phyloP scores from a whole-genome alignment of 2,797 vertebrate species.

The Psittacula derbiana region DNA sequence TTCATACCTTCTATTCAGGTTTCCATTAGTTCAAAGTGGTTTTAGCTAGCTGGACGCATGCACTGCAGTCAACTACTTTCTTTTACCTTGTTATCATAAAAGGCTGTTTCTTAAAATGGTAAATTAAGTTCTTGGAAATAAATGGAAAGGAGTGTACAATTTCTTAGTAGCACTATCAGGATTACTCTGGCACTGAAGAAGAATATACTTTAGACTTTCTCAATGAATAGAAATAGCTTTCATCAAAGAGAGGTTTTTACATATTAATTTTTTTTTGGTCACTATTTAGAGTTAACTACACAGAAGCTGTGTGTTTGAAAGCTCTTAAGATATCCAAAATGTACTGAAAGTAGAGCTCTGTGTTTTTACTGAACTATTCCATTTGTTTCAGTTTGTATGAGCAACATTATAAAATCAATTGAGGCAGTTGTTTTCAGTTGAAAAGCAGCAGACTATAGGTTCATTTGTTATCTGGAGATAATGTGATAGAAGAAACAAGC shows the following conservation, averaged over 20 bases:
- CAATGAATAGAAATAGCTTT: conserved; percentile 72
- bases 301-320: conserved; percentile 64
- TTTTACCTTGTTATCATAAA: conserved; percentile 75
- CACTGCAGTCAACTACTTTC: conserved; percentile 71
- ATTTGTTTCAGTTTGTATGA: conserved; percentile 66
- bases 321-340: conserved; percentile 57
- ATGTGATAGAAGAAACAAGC: not conserved
- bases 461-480: conserved; percentile 9
- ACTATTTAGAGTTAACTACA: conserved; percentile 61
- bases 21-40: conserved; percentile 68
- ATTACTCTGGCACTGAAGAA: conserved; percentile 37
- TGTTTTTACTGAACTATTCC: conserved; percentile 66
- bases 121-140: conserved; percentile 76
- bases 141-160: conserved; percentile 54
- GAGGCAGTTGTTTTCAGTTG: conserved; percentile 10
- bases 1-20: conserved; percentile 23
- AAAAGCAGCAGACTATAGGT: conserved; percentile 47
- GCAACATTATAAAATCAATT: conserved; percentile 67
- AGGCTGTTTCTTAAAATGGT: conserved; percentile 68
- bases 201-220: conserved; percentile 58
- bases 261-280: not conserved
- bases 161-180: conserved; percentile 48
- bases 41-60: conserved; percentile 50
- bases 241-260: conserved; percentile 48
- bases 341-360: conserved; percentile 34